Evolutionary conservation across 2,888 invertebrate genomes (phyloP), one percentile per base, ranked within the genome.

Genomic region (Drosophila trichaetosa): DNA sequence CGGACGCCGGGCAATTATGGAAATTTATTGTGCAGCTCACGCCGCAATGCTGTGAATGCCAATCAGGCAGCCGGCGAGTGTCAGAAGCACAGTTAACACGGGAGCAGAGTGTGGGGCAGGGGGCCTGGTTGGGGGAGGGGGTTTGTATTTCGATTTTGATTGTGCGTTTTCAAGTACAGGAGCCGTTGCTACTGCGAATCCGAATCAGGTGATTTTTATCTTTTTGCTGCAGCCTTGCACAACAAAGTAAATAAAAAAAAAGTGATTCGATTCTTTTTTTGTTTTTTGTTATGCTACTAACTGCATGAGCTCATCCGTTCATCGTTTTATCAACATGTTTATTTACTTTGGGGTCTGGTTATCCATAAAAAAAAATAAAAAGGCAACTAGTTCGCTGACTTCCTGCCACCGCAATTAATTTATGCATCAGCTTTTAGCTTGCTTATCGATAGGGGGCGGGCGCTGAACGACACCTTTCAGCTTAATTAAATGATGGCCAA

Each of bases 1-100:
- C 89, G 83, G 87, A 76, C 81, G 61, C 77, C 61, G 72, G 78
- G 73, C 88, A 86, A 86, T 86, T 89, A 86, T 86, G 90, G 85
- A 86, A 86, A 86, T 86, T 86, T 87, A 87, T 89, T 89, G 85
- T 76, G 74, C 78, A 85, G 67, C 86, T 75, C 77, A 68, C 48
- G 52, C 62, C 67, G 69, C 67, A 63, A 54, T 63, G 85, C 73
- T 61, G 38, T 89, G 85, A 72, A 86, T 86, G 80, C 73, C 88
- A 86, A 86, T 86, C 83, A 82, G 79, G 53, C 73, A 31, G 38
- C 33, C 40, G 67, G 51, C 58, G 53, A 63, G 36, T 79, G 62
- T 66, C 79, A 68, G 71, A 54, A 29, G 59, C 64, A 66, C 31
- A 21, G 68, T 42, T 42, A 8, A 13, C 49, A 40, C 27, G 27